These are phyloP conservation scores for Ellobium chinense DNA, from an alignment of 2,888 invertebrate genomes.

Conservation along the genomic window DNA sequence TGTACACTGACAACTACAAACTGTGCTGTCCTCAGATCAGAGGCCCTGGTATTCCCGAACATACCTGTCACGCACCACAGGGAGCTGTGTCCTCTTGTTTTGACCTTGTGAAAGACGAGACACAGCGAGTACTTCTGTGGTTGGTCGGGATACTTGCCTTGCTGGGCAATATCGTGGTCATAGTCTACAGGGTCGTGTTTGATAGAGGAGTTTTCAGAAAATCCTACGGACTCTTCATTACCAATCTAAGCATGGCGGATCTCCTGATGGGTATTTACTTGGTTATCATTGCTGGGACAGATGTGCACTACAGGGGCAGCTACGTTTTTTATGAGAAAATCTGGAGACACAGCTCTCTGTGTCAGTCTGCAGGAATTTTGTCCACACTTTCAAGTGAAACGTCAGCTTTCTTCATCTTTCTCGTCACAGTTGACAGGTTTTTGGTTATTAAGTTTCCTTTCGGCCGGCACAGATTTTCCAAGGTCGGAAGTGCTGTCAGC, in stretches of 20 bases:
- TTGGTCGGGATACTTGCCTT: slow-evolving; percentile 54
- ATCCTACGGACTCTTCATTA: too few relatives aligned
- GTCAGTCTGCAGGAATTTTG: slow-evolving; percentile 57
- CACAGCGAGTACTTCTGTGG: slow-evolving; percentile 54
- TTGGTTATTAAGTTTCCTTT: slow-evolving; percentile 83
- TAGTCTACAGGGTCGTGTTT: slow-evolving; percentile 49
- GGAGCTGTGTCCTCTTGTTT: slow-evolving; percentile 58
- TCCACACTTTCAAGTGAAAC: slow-evolving; percentile 81
- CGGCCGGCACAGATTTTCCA: too few relatives aligned
- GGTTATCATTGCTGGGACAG: too few relatives aligned
- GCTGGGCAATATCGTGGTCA: slow-evolving; percentile 52
- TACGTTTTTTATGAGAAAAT: slow-evolving; percentile 57
- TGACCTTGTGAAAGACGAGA: slow-evolving; percentile 55
- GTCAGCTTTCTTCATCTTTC: slow-evolving; percentile 82
- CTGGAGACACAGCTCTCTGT: slow-evolving; percentile 59
- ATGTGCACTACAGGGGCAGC: slow-evolving; percentile 55
- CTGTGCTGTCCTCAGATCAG: slow-evolving; percentile 19
- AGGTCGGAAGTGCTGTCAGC: too few relatives aligned
- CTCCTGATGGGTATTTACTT: too few relatives aligned
- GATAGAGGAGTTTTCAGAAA: too few relatives aligned
- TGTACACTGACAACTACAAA: slow-evolving; percentile 5
- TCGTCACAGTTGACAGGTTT: slow-evolving; percentile 84
- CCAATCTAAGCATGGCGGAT: too few relatives aligned
- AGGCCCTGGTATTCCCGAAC: not conserved
- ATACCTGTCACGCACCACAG: slow-evolving; percentile 45